Percentiles rank a stretch among this genome's conserved stretches.
phyloP scores from a whole-genome alignment of 2,888 invertebrate species.

The Dryococelus australis region DNA sequence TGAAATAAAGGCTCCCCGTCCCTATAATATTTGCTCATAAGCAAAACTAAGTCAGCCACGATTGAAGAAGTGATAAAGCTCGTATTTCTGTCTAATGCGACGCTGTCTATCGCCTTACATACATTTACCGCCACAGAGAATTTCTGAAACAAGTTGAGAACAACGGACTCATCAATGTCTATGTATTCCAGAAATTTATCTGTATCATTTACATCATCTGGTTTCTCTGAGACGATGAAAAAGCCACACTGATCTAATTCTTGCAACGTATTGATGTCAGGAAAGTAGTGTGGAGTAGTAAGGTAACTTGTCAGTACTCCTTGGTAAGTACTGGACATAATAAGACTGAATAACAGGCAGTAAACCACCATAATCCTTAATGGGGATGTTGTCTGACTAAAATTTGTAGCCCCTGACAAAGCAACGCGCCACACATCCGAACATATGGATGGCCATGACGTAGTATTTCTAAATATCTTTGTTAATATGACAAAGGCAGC shows the following conservation, averaged over 20 bases:
- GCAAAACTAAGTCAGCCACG: not conserved
- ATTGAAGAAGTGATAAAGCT: not conserved
- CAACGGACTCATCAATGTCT: not conserved
- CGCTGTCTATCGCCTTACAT: not conserved
- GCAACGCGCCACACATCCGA: not conserved
- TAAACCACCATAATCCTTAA: not conserved
- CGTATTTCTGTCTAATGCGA: not conserved
- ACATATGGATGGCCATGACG: not conserved
- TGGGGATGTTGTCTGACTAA: not conserved
- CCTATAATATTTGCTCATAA: not conserved
- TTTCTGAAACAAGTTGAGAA: not conserved
- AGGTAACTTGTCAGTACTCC: not conserved
- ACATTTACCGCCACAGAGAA: not conserved
- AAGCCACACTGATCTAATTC: not conserved
- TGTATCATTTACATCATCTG: not conserved
- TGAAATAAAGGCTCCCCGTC: not conserved
- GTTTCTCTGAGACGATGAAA: not conserved
- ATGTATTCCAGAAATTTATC: not conserved
- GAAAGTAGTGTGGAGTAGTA: not conserved
- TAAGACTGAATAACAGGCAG: not conserved
- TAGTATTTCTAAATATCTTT: not conserved
- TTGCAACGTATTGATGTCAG: not conserved
- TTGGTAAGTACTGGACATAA: not conserved
- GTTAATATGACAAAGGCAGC: not conserved
- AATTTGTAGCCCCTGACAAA: not conserved